Base-by-base conservation (phyloP, 2,888 invertebrate genomes). In the Phengaris arion region DNA sequence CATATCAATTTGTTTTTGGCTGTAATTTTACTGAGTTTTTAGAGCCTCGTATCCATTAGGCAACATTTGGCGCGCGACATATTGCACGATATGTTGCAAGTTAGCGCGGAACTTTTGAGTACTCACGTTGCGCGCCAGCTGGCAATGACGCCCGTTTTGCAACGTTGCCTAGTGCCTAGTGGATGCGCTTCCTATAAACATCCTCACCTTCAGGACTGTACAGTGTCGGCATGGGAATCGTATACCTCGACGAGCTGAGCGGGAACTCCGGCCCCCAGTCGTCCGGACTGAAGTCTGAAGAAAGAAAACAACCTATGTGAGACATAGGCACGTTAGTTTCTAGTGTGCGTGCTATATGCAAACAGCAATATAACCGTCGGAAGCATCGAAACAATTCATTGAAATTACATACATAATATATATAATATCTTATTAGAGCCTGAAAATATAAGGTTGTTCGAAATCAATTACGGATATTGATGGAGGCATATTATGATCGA, bases 181-280 rank as follows among this genome's bases (percentile, higher is more conserved):
- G 4, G 35, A 35, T 35, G 4, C 35, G 35, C 35, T 35, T 4
- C 2, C 35, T 35, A 2, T 6, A 6, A 48, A 48, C 48, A 48
- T 48, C 8, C 45, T 51, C 45, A 95, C 95, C 94, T 93, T 97
- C 96, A 72, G 96, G 96, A 80, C 95, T 97, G 87, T 97, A 97
- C 52, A 97, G 93, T 0, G 97, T 97, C 1, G 97, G 96, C 95
- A 97, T 96, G 6, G 97, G 97, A 81, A 97, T 94, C 77, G 95
- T 94, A 87, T 94, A 94, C 80, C 94, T 86, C 9, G 90, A 89
- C 73, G 85, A 86, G 82, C 87, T 94, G 78, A 95, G 89, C 55
- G 95, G 95, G 85, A 93, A 95, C 86, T 95, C 95, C 0, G 95
- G 94, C 13, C 95, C 95, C 95, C 95, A 95, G 83, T 95, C 95